A percentile compares a stretch with the other conserved stretches of the same genome.
phyloP scores from a whole-genome alignment of 92 coral and sea anemone genomes.

The Palythoa grandiflora region DNA sequence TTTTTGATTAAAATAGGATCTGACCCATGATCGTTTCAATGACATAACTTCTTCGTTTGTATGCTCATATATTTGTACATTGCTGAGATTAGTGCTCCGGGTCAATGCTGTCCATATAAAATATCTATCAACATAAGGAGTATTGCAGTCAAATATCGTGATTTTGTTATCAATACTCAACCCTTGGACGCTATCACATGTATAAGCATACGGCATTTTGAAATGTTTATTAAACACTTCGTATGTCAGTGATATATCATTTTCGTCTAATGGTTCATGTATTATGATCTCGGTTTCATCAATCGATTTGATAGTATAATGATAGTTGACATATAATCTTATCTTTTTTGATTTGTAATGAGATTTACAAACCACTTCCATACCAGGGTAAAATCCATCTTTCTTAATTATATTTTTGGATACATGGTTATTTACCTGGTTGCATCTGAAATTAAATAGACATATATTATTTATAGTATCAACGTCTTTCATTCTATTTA shows the following conservation, averaged over 20 bases:
- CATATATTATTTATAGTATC: not conserved
- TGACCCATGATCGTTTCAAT: conserved; percentile 23
- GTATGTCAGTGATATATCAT: not conserved
- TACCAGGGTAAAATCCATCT: not conserved
- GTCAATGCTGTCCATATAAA: not conserved
- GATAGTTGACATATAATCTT: not conserved
- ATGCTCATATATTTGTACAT: no score
- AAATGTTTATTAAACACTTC: not conserved
- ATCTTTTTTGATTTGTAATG: not conserved
- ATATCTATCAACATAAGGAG: not conserved
- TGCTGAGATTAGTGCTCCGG: not conserved
- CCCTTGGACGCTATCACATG: not conserved
- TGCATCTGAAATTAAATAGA: not conserved
- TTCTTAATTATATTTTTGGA: not conserved
- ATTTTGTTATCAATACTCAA: not conserved
- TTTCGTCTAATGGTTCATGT: not conserved
- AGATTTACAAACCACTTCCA: not conserved
- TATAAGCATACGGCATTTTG: not conserved
- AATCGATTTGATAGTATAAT: not conserved
- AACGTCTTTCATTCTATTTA: not conserved
- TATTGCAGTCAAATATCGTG: not conserved
- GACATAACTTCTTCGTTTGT: no score
- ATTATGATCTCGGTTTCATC: not conserved
- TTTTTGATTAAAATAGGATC: conserved; percentile 16
- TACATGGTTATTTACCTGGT: not conserved